These are phyloP conservation scores for Cordilura impudica DNA, from an alignment of 2,888 invertebrate genomes.

Conservation along the genomic window DNA sequence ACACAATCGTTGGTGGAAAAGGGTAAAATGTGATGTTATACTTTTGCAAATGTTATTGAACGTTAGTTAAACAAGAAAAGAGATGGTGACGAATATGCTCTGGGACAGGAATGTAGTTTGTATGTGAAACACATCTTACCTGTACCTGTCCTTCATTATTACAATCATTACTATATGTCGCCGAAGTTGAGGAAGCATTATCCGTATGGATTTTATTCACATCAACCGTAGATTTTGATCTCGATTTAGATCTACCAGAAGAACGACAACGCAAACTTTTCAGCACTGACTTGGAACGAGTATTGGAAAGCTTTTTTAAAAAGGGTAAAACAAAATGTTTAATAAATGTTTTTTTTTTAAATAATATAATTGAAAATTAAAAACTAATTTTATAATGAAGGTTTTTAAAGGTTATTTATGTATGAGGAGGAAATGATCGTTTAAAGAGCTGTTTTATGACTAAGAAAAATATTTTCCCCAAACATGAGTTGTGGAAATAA, in stretches of 20 bases:
- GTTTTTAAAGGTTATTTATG: background rate
- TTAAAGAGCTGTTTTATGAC: background rate
- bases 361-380: background rate
- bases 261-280: constrained; percentile 72
- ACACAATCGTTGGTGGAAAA: background rate
- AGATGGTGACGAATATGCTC: background rate
- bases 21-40: background rate
- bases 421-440: constrained; percentile 16
- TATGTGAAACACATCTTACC: constrained; percentile 58
- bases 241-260: constrained; percentile 66
- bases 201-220: constrained; percentile 58
- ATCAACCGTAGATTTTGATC: constrained; percentile 68
- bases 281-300: constrained; percentile 71
- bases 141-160: constrained; percentile 53
- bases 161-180: constrained; percentile 39
- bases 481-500: constrained; percentile 15
- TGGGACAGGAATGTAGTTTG: constrained; percentile 22
- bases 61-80: constrained; percentile 22
- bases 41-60: background rate
- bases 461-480: background rate
- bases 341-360: background rate
- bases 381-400: background rate
- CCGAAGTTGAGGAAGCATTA: constrained; percentile 38
- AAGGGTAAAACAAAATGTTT: constrained; percentile 10
- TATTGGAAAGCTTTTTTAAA: constrained; percentile 65